Evolutionary conservation across 2,797 vertebrate genomes (phyloP).

Genomic region (Nyctalus aviator): DNA sequence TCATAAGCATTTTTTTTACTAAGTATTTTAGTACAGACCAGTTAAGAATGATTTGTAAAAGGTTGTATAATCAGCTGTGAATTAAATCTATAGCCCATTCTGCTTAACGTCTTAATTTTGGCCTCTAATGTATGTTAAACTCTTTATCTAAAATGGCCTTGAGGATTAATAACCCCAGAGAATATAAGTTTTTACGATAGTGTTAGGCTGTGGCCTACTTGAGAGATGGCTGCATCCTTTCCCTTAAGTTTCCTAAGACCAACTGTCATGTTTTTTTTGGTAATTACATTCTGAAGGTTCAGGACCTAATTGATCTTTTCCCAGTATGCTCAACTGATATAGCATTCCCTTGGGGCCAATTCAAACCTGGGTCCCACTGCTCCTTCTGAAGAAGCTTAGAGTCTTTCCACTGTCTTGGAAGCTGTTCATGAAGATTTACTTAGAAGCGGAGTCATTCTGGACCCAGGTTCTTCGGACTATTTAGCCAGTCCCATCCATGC

Average conservation of each 20-base stretch:
- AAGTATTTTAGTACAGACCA: conserved; percentile 35
- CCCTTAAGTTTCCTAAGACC: neutral
- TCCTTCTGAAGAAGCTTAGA: neutral
- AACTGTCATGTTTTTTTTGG: neutral
- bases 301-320: conserved; percentile 6
- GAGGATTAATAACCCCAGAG: conserved; percentile 55
- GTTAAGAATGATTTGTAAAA: conserved; percentile 61
- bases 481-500: neutral
- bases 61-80: conserved; percentile 54
- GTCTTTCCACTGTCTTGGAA: neutral
- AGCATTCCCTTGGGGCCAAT: neutral
- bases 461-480: neutral
- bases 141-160: conserved; percentile 61
- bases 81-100: conserved; percentile 58
- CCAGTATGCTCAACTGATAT: neutral
- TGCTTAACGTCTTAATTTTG: conserved; percentile 58
- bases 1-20: conserved; percentile 3
- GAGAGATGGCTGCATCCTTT: neutral
- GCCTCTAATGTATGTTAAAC: conserved; percentile 51
- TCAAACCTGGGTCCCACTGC: neutral
- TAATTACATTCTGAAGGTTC: neutral
- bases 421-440: neutral
- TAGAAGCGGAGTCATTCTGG: neutral
- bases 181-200: conserved; percentile 55
- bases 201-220: neutral